Percentiles rank a stretch among this genome's conserved stretches.
Conservation (phyloP, 2,888 invertebrate genomes). For the Eristalinus sepulchralis region DNA sequence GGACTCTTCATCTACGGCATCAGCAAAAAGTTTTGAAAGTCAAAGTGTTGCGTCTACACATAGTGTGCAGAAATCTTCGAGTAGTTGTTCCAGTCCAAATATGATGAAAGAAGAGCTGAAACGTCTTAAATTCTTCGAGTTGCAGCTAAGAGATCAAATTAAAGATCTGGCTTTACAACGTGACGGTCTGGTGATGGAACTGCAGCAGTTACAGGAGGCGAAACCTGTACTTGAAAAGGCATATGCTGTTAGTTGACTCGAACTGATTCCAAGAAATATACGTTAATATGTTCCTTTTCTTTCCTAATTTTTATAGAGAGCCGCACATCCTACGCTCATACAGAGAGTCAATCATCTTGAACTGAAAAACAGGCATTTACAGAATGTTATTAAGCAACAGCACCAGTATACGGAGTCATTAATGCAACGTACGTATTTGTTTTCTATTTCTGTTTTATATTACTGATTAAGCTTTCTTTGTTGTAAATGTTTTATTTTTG, state of each 20-base stretch:
- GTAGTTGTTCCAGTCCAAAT: conserved; percentile 77
- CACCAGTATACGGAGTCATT: conserved; percentile 85
- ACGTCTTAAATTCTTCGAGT: conserved; percentile 79
- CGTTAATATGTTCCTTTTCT: background rate
- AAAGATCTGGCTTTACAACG: conserved; percentile 79
- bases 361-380: conserved; percentile 84
- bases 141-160: conserved; percentile 80
- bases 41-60: conserved; percentile 79
- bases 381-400: conserved; percentile 84
- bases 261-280: background rate
- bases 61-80: conserved; percentile 74
- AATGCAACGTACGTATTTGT: conserved; percentile 83
- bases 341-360: conserved; percentile 83
- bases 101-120: conserved; percentile 79
- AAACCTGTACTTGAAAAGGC: conserved; percentile 81
- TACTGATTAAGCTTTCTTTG: background rate
- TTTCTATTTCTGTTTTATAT: background rate
- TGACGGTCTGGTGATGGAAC: conserved; percentile 81
- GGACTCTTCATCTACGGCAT: conserved; percentile 78
- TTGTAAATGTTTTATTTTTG: conserved; percentile 10
- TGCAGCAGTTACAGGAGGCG: conserved; percentile 81
- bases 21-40: conserved; percentile 79
- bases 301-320: conserved; percentile 75
- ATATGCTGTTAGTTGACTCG: conserved; percentile 78
- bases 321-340: conserved; percentile 80